These are phyloP conservation scores for Lasiurus borealis DNA, from an alignment of 2,113 vertebrate species.

Conservation along the genomic window DNA sequence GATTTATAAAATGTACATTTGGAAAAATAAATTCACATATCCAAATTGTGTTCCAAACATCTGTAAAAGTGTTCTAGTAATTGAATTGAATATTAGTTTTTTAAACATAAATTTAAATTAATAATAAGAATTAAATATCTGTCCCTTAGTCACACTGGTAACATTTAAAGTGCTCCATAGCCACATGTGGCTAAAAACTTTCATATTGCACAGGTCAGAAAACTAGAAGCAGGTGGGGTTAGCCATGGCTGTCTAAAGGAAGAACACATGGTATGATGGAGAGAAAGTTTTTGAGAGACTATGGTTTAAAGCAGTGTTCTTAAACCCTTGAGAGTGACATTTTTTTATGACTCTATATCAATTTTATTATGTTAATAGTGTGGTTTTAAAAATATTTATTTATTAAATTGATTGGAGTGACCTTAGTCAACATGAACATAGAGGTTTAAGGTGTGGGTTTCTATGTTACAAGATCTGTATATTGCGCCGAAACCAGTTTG, in stretches of 20 bases:
- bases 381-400: no score
- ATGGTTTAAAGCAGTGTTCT: not conserved
- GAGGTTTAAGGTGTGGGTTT: no score
- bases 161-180: not conserved
- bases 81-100: not conserved
- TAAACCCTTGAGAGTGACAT: not conserved
- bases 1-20: not conserved
- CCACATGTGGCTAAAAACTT: not conserved
- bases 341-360: not conserved
- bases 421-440: no score
- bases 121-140: slow-evolving; percentile 28
- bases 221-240: not conserved
- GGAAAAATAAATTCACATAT: not conserved
- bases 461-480: no score
- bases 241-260: not conserved
- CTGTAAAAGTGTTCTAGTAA: not conserved
- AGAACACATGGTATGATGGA: not conserved
- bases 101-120: slow-evolving; percentile 29
- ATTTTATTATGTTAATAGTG: not conserved
- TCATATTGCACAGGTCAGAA: not conserved
- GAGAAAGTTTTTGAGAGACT: not conserved
- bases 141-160: not conserved
- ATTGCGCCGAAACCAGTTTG: no score
- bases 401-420: no score
- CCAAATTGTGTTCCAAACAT: not conserved